These are phyloP conservation scores for Heterotilapia buettikoferi DNA, from an alignment of 2,113 vertebrate genomes.

Conservation along the genomic window DNA sequence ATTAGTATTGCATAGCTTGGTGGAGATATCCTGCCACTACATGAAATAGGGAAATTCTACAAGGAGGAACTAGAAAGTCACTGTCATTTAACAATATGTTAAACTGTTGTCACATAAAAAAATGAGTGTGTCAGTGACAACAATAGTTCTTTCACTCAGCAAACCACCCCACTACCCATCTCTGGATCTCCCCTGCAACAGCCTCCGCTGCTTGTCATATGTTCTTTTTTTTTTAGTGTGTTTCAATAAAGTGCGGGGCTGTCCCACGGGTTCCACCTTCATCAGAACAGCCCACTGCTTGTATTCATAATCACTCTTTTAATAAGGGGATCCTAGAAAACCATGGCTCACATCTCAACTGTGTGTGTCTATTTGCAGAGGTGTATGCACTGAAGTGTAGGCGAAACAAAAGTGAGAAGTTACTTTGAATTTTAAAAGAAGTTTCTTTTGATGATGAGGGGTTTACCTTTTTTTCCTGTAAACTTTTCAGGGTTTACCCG, in stretches of 20 bases:
- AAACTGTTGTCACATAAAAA: constrained; percentile 2
- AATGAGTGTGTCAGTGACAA: constrained; percentile 31
- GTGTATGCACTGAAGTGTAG: not conserved
- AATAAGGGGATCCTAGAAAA: constrained; percentile 34
- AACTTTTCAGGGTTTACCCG: constrained; percentile 1
- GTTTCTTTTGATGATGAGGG: not conserved
- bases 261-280: constrained; percentile 36
- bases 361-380: not conserved
- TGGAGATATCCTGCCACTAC: not conserved
- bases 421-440: constrained; percentile 10
- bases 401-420: constrained; percentile 2
- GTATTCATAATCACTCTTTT: constrained; percentile 14
- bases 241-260: constrained; percentile 41
- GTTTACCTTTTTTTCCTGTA: constrained; percentile 21
- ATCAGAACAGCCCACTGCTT: constrained; percentile 10
- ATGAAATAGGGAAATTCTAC: constrained; percentile 17
- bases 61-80: constrained; percentile 13
- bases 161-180: constrained; percentile 7
- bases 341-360: not conserved
- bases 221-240: not conserved
- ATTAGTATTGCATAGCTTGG: not conserved
- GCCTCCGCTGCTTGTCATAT: not conserved
- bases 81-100: constrained; percentile 2
- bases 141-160: constrained; percentile 41
- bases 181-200: constrained; percentile 29